Evolutionary conservation across 2,888 invertebrate genomes (phyloP).

Genomic region (Byasa hedistus): DNA sequence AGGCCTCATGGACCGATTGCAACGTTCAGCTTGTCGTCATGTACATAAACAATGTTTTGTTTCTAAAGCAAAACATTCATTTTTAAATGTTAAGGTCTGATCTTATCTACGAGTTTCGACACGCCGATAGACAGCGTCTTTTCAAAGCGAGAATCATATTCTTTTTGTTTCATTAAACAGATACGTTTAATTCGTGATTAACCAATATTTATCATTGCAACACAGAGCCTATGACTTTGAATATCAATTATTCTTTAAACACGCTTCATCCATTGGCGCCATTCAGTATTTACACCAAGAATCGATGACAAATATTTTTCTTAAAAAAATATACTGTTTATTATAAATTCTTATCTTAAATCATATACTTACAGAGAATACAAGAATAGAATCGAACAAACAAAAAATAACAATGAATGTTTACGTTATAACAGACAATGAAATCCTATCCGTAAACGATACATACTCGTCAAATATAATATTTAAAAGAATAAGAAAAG

Average conservation of each 20-base stretch:
- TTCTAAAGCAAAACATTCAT: conserved; percentile 29
- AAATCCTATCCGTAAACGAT: conserved; percentile 14
- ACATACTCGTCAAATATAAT: conserved; percentile 27
- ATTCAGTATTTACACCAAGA: background rate
- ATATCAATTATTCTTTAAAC: background rate
- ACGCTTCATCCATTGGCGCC: background rate
- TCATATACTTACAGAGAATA: background rate
- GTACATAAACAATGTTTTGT: conserved; percentile 34
- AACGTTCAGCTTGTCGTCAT: conserved; percentile 37
- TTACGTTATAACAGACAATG: conserved; percentile 4
- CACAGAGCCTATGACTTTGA: conserved; percentile 8
- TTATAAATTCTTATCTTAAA: background rate
- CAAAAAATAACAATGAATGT: conserved; percentile 16
- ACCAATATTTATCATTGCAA: conserved; percentile 16
- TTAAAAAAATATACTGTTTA: background rate
- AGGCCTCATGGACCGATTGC: conserved; percentile 42
- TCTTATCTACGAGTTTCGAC: conserved; percentile 28
- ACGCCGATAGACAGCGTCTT: conserved; percentile 23
- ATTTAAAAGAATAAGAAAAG: conserved; percentile 41
- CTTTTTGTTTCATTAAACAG: conserved; percentile 20
- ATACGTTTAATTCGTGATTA: conserved; percentile 24
- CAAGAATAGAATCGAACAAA: background rate
- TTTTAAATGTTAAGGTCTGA: conserved; percentile 31
- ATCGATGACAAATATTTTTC: background rate
- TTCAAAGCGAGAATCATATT: conserved; percentile 20